Base-by-base conservation (phyloP, 2,888 invertebrate genomes). In the Ganaspis brasiliensis region DNA sequence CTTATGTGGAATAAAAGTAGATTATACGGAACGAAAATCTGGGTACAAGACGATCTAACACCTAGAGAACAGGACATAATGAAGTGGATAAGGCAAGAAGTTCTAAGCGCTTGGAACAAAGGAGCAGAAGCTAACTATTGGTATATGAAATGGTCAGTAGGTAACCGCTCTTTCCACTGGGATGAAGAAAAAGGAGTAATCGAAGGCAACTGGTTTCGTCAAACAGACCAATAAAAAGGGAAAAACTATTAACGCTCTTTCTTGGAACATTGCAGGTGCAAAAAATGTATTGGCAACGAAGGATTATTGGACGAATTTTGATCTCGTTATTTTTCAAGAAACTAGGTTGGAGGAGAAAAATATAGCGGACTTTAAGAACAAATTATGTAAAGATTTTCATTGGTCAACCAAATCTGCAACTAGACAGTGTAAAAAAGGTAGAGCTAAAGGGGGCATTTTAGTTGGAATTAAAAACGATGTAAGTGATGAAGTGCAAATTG, bases 251-350 rank as follows among this genome's bases (percentile, higher is more conserved):
- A 49, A 49, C 6, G 49, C n/a, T 14, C n/a, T 49, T 16, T 49
- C 49, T 49, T 49, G 49, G 49, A 49, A 49, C 16, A n/a, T 49
- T 16, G 49, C 49, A n/a, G 49, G 49, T 2, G n/a, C 49, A n/a
- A 16, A 49, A 16, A 49, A 49, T 16, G 16, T 49, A 16, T 49
- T 49, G n/a, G 16, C 14, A n/a, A n/a, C 49, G 6, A 16, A 5
- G 49, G 16, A 49, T 16, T 49, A n/a, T 49, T 49, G 49, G 49
- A n/a, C 14, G n/a, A 49, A 49, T 16, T 49, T 16, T 4, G 49
- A 49, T n/a, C 49, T 49, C 49, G 49, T 49, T 6, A 49, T 49
- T 49, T 49, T 49, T 49, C 16, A 49, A 49, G 49, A 49, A 49
- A 49, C 49, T n/a, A n/a, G 49, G 49, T 16, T 49, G 16, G 16